phyloP scores from a whole-genome alignment of 2,113 vertebrate genomes.

The Oreotrochilus melanogaster region DNA sequence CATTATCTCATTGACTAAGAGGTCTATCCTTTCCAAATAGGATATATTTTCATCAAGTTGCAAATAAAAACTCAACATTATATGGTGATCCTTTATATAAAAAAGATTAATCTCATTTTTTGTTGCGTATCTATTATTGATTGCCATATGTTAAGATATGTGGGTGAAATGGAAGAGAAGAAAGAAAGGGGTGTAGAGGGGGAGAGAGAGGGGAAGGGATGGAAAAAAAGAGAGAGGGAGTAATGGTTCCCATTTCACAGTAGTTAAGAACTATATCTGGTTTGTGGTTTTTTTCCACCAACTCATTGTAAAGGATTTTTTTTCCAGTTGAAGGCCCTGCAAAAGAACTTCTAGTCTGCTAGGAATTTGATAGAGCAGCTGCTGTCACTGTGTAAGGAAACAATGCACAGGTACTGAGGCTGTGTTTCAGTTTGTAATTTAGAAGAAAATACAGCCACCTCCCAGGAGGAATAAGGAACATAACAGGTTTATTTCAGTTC shows the following conservation, averaged over 20 bases:
- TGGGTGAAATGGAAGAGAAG: accelerated
- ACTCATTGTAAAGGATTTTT: neutral
- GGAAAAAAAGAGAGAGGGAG: no score
- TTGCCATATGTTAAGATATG: neutral
- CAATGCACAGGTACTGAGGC: neutral
- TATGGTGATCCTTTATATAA: neutral
- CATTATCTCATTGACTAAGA: neutral
- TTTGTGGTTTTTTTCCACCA: neutral
- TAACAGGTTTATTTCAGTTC: neutral
- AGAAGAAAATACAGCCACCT: neutral
- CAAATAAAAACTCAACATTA: neutral
- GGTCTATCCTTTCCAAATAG: neutral
- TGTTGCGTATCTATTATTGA: neutral
- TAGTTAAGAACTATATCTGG: neutral
- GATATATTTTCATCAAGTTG: neutral
- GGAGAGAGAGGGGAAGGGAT: neutral
- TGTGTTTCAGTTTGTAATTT: neutral
- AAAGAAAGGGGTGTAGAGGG: accelerated
- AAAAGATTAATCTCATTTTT: neutral
- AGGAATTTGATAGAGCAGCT: neutral
- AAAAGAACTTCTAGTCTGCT: neutral
- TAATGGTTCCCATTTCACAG: accelerated
- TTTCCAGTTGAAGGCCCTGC: neutral
- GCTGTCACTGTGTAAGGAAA: neutral
- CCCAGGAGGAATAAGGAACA: neutral